Evolutionary conservation across 1,140 invertebrate species (phyloP).

Genomic region (Zaprionus ghesquierei): DNA sequence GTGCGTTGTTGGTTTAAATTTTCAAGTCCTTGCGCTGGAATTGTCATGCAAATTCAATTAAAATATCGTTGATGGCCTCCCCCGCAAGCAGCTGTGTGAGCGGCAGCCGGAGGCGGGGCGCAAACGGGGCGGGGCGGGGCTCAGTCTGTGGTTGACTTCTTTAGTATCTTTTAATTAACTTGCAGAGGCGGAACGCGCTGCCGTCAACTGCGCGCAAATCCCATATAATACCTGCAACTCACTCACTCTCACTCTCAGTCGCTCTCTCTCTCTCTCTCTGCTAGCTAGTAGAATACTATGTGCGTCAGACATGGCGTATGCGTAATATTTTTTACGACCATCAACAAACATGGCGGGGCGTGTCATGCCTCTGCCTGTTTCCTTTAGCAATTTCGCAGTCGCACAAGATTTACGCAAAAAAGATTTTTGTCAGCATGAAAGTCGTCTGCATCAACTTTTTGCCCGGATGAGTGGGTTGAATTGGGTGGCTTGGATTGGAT

Average conservation of each 20-base stretch:
- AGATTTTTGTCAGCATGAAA: slow-evolving; percentile 73
- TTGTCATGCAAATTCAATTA: slow-evolving; percentile 79
- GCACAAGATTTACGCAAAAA: slow-evolving; percentile 56
- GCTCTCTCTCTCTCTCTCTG: not conserved
- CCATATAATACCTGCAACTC: slow-evolving; percentile 35
- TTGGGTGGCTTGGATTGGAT: not conserved
- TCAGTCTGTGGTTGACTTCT: slow-evolving; percentile 46
- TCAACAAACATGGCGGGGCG: slow-evolving; percentile 39
- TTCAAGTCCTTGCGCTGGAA: slow-evolving; percentile 37
- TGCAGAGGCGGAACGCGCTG: slow-evolving; percentile 29
- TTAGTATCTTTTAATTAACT: slow-evolving; percentile 79
- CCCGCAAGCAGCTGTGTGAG: not conserved
- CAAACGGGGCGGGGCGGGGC: not conserved
- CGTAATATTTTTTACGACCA: slow-evolving; percentile 76
- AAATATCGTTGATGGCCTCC: slow-evolving; percentile 52
- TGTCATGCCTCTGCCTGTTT: slow-evolving; percentile 25
- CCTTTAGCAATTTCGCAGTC: slow-evolving; percentile 45
- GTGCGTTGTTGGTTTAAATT: slow-evolving; percentile 25
- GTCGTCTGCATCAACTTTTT: slow-evolving; percentile 30
- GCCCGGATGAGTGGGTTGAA: not conserved
- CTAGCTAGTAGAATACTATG: slow-evolving; percentile 31
- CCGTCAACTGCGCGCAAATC: slow-evolving; percentile 57
- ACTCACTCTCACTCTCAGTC: not conserved
- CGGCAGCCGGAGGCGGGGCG: not conserved
- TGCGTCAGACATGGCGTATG: slow-evolving; percentile 70